Base-by-base conservation (phyloP, 2,888 invertebrate species). In the Cancer borealis region DNA sequence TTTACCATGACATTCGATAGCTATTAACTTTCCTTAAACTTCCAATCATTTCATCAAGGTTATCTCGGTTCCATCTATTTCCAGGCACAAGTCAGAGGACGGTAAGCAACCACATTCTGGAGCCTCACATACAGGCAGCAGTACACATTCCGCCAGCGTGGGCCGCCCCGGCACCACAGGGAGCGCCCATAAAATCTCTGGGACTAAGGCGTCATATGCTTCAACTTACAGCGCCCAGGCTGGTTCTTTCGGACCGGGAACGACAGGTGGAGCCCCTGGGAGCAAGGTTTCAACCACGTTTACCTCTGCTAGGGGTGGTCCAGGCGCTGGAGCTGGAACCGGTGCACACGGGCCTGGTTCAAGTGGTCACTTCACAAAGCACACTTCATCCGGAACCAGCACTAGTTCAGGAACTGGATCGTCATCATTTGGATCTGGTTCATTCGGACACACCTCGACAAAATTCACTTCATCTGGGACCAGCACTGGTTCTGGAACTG, bases 181-280 rank as follows among this genome's bases (percentile, higher is more conserved):
- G 0, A 39, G 12, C 8, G 17, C 39, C 4, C 21, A 2, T n/a
- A 79, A 79, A 26, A n/a, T 26, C 73, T 17, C 84, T 84, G 84
- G 84, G 8, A 84, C 10, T 39, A 39, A 0, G 3, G 30, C 84
- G 39, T 39, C 84, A 12, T 14, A 84, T 26, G 84, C 84, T 5
- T 84, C 84, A 30, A 84, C 84, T 39, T 84, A 84, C 84, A 84
- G 14, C 30, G 84, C 84, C 14, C 84, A 84, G 30, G 39, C 84
- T 39, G 84, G 84, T 39, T 39, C 39, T 8, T 84, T 84, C 39
- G 84, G 84, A 30, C 4, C 30, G 17, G 84, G 39, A 14, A n/a
- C 39, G 1, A 1, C 84, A 30, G 14, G 39, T 12, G 84, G 84
- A 84, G 39, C 84, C 5, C 84, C 84, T 26, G 73, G 84, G 39